Conservation (phyloP, 2,888 invertebrate genomes). For the Torymus texanus region DNA sequence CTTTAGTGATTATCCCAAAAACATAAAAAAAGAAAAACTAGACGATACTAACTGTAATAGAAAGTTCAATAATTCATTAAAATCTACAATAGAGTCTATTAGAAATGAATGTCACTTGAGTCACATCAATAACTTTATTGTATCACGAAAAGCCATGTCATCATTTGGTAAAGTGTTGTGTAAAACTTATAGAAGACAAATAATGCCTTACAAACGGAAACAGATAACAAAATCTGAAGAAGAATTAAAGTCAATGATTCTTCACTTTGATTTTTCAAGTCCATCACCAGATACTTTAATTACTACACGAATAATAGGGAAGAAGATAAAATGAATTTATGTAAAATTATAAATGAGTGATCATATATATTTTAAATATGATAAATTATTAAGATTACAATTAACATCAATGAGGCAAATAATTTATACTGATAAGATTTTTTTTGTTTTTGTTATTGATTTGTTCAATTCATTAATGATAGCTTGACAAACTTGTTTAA, state of each 20-base stretch:
- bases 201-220: constrained; percentile 55
- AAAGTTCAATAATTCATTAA: neutral
- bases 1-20: neutral
- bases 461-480: constrained; percentile 12
- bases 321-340: too few relatives aligned
- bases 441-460: too few relatives aligned
- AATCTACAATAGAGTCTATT: constrained; percentile 27
- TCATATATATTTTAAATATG: too few relatives aligned
- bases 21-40: constrained; percentile 32
- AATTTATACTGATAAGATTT: too few relatives aligned
- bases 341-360: too few relatives aligned
- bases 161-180: constrained; percentile 77
- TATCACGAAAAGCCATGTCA: constrained; percentile 69
- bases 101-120: constrained; percentile 57
- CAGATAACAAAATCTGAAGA: neutral
- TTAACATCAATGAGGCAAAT: too few relatives aligned
- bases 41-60: constrained; percentile 21
- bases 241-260: constrained; percentile 59
- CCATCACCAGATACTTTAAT: constrained; percentile 80
- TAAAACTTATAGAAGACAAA: constrained; percentile 67
- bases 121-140: constrained; percentile 4
- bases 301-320: neutral
- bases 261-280: constrained; percentile 78
- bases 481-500: constrained; percentile 26
- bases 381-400: too few relatives aligned